Evolutionary conservation across 2,888 invertebrate species (phyloP), one percentile per base, ranked within the genome.

Genomic region (Amiota mariae): DNA sequence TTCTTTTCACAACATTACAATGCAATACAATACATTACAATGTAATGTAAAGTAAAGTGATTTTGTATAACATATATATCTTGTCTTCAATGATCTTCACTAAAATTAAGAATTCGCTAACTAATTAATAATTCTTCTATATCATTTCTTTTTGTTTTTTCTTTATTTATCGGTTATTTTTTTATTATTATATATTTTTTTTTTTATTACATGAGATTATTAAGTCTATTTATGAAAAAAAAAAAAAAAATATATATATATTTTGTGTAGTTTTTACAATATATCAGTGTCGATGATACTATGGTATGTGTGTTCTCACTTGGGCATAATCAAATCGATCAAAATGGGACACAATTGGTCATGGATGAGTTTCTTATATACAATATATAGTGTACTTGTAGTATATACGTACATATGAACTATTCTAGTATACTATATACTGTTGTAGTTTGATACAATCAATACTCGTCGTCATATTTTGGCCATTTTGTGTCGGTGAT

Each of bases 71-170:
- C 2, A 36, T 36, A 36, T 36, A 24, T 59, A 4, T 59, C 59
- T 59, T 59, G 15, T 12, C 9, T 11, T 18, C 57, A 51, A 12
- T 51, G 2, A 18, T 67, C 15, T 51, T 67, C 51, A 67, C 13
- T 68, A 20, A 68, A 68, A 68, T 68, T 68, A 68, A 68, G 2
- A 67, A 68, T 68, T 68, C 24, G 67, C 67, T 68, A 68, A 68
- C 67, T 68, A 68, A 68, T 49, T 12, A 68, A 54, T 11, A 68
- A 68, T 68, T 68, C 36, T 54, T 18, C 67, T 68, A 68, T 20
- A 68, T 51, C 51, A 20, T 67, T 12, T 36, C 13, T 36, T 36
- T 63, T 8, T 63, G 8, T 24, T 12, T 68, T 24, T 4, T 51
- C 3, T 8, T 12, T 48, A 68, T 24, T 49, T 10, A 48, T 12